Evolutionary conservation across 30 jellyfish, hydroid and myxozoan species (phyloP), one percentile per base, ranked within the genome.

Genomic region (Phacellophora camtschatica): DNA sequence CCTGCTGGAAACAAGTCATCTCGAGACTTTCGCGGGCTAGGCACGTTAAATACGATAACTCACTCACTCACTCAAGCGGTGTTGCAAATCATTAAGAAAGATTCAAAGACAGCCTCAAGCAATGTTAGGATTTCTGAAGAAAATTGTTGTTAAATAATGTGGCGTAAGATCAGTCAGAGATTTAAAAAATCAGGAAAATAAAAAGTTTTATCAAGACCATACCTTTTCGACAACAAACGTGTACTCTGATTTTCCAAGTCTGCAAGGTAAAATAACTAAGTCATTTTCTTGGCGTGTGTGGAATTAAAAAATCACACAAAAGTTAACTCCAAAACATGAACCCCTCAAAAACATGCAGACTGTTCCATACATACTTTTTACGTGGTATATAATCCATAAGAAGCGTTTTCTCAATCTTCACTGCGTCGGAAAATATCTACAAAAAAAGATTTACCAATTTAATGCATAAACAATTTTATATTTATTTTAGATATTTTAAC

Each of bases 161-260:
- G n/a, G n/a, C n/a, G n/a, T n/a, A n/a, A n/a, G n/a, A n/a, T n/a
- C n/a, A n/a, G 91, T 72, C 97, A 83, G 70, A 2, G 27, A 36
- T 19, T 4, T 15, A 50, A 43, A 3, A 66, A 80, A n/a, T n/a
- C n/a, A n/a, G n/a, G n/a, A n/a, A n/a, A n/a, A n/a, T n/a, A n/a
- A n/a, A n/a, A n/a, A n/a, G n/a, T n/a, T n/a, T n/a, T n/a, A n/a
- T n/a, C n/a, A n/a, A n/a, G 3, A 25, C 23, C 50, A 1, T 53
- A 89, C 97, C 90, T 82, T 89, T 46, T 89, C 97, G 28, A 81
- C 28, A 16, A 82, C 91, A 23, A 59, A 68, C 0, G 88, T 27
- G 39, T 46, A 35, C 56, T 89, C 97, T 0, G 91, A 54, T 41
- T 63, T 89, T 27, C 95, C 95, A 58, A 89, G 82, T 33, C 97